Conservation (phyloP, 2,888 invertebrate genomes). For the Thumatha senex region DNA sequence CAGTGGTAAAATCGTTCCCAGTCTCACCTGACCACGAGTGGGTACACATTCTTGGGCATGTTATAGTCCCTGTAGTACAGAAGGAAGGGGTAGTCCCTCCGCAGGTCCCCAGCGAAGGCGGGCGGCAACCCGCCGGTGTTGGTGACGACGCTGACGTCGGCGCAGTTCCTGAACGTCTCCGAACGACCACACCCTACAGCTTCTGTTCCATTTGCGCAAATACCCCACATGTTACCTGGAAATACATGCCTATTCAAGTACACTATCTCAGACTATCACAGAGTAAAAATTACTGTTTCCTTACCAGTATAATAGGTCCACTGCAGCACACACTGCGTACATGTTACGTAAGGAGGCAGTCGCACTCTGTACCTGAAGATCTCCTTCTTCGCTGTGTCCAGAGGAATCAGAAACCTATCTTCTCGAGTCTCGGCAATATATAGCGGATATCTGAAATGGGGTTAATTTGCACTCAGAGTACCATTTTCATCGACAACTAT, state of each 20-base stretch:
- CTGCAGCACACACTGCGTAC: constrained; percentile 95
- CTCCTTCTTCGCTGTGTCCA: constrained; percentile 87
- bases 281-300: not conserved
- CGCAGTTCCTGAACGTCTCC: constrained; percentile 96
- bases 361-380: constrained; percentile 87
- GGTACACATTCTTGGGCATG: constrained; percentile 87
- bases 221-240: constrained; percentile 95
- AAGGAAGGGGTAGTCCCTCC: constrained; percentile 87
- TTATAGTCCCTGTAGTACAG: constrained; percentile 89
- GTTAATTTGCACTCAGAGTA: too few species aligned
- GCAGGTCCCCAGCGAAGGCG: constrained; percentile 85
- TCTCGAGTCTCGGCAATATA: constrained; percentile 89
- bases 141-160: constrained; percentile 92
- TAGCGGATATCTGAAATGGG: constrained; percentile 85
- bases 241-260: not conserved
- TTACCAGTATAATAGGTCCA: constrained; percentile 95
- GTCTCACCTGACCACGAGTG: constrained; percentile 88
- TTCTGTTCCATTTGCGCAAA: constrained; percentile 92
- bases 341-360: constrained; percentile 92
- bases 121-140: constrained; percentile 90
- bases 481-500: too few species aligned
- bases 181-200: constrained; percentile 95
- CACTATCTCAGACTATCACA: not conserved
- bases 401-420: constrained; percentile 87
- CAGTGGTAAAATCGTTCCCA: constrained; percentile 1